These are phyloP conservation scores for Nixonia krombeini DNA, from an alignment of 1,140 invertebrate genomes.

Conservation along the genomic window DNA sequence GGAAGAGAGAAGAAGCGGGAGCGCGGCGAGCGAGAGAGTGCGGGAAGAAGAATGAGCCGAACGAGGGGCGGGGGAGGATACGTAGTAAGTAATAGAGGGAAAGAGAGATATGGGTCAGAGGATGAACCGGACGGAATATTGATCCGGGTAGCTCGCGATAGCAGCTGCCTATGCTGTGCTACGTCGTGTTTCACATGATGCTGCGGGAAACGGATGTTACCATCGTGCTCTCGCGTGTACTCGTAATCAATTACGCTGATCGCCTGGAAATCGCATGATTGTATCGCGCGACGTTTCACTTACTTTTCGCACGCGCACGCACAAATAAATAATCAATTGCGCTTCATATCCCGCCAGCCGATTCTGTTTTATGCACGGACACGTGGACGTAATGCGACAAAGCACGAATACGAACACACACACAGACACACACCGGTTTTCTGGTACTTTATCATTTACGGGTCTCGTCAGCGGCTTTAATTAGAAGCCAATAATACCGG, in stretches of 20 bases:
- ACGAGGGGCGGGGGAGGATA: constrained; percentile 32
- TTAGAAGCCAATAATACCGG: no score
- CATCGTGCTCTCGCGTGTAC: constrained; percentile 25
- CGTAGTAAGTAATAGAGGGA: constrained; percentile 60
- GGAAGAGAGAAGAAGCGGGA: no score
- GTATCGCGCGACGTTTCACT: no score
- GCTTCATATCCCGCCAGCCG: no score
- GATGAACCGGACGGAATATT: constrained; percentile 71
- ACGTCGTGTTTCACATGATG: constrained; percentile 48
- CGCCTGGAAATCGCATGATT: background rate
- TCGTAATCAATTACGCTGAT: constrained; percentile 19
- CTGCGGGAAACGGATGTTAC: constrained; percentile 45
- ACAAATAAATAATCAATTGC: no score
- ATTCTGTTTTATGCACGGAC: no score
- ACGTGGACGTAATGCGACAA: no score
- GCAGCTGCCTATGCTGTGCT: constrained; percentile 61
- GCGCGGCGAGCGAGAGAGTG: background rate
- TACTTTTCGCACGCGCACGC: no score
- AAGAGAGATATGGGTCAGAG: constrained; percentile 69
- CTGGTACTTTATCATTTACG: no score
- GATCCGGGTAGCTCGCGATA: constrained; percentile 67
- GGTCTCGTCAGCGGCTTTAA: no score
- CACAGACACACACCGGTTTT: no score
- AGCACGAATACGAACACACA: no score
- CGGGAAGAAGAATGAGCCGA: constrained; percentile 1